Conservation (phyloP, 1,140 invertebrate genomes). For the Hesperophylax magnus region DNA sequence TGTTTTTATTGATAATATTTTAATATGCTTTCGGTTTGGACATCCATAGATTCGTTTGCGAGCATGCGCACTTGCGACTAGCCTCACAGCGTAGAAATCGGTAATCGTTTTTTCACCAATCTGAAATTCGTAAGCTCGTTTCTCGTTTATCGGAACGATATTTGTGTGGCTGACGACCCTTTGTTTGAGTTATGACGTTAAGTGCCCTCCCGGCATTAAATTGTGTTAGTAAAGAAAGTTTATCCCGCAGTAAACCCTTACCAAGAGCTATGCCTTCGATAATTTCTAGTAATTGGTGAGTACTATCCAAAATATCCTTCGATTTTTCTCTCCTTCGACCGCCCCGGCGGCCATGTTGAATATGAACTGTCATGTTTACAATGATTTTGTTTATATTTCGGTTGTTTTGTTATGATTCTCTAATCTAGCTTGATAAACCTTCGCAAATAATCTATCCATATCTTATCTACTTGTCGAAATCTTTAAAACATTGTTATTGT, state of each 20-base stretch:
- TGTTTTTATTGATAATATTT: neutral
- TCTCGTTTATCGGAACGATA: constrained; percentile 33
- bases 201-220: constrained; percentile 52
- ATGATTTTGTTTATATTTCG: neutral
- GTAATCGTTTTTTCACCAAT: neutral
- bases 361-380: constrained; percentile 47
- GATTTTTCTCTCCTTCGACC: constrained; percentile 1
- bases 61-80: neutral
- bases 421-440: no score
- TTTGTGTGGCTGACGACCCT: constrained; percentile 39
- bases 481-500: no score
- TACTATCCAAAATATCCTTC: constrained; percentile 10
- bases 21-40: no score
- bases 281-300: constrained; percentile 51
- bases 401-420: constrained; percentile 31
- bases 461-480: no score
- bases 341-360: constrained; percentile 39
- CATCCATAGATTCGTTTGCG: no score
- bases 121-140: constrained; percentile 36
- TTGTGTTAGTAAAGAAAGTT: constrained; percentile 50
- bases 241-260: constrained; percentile 45
- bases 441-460: no score
- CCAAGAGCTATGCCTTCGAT: constrained; percentile 49
- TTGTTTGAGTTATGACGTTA: constrained; percentile 54
- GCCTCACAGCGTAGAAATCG: neutral